These are phyloP conservation scores for Drosophila peninsularis DNA, from an alignment of 2,888 invertebrate species.

Conservation along the genomic window DNA sequence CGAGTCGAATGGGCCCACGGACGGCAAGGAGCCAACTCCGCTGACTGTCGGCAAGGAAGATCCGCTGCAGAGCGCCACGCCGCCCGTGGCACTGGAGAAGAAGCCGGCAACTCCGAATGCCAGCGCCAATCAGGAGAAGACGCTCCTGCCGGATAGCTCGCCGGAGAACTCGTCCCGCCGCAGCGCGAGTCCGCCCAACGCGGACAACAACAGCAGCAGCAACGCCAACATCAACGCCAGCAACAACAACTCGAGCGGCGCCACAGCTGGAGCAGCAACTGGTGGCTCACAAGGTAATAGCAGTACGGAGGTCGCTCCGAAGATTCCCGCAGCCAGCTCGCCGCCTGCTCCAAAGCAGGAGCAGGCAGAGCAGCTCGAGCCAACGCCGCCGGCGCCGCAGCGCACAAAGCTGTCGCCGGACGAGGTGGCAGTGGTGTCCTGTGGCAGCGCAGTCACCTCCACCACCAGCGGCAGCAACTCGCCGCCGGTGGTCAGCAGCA, in stretches of 20 bases:
- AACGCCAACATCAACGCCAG: constrained; percentile 27
- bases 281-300: constrained; percentile 64
- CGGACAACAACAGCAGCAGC: constrained; percentile 63
- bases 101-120: constrained; percentile 68
- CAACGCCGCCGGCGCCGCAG: constrained; percentile 14
- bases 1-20: constrained; percentile 76
- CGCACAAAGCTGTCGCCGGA: constrained; percentile 46
- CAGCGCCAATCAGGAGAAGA: constrained; percentile 41
- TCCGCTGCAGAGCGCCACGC: constrained; percentile 59
- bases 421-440: constrained; percentile 15
- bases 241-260: constrained; percentile 27
- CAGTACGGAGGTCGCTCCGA: constrained; percentile 51
- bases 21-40: constrained; percentile 49
- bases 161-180: constrained; percentile 70
- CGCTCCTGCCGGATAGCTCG: constrained; percentile 63
- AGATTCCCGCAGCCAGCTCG: constrained; percentile 45
- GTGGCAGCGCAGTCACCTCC: constrained; percentile 78
- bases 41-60: constrained; percentile 48
- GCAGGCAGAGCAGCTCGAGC: constrained; percentile 11
- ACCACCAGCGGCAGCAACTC: constrained; percentile 82
- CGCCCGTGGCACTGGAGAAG: constrained; percentile 63
- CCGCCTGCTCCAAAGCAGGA: constrained; percentile 12
- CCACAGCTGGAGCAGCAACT: constrained; percentile 13
- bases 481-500: constrained; percentile 84
- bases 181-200: constrained; percentile 63